Base-by-base conservation (phyloP, 1,140 invertebrate species). In the Geopemphigus sp. region DNA sequence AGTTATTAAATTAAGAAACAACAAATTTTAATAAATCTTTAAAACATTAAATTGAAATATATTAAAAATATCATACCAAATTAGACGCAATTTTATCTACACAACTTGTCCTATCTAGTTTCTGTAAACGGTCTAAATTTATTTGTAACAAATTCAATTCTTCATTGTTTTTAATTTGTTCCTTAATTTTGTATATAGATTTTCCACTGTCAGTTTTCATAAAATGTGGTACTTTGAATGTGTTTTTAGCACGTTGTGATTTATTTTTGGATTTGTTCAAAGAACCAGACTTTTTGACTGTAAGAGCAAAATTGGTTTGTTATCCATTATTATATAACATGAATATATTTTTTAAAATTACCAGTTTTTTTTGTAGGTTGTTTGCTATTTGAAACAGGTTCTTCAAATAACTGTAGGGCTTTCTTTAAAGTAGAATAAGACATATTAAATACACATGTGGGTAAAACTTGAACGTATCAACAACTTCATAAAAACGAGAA, bases 351-450 rank as follows among this genome's bases (percentile, higher is more conserved):
- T 29, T 19, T 57, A 73, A 29, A 74, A 74, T 74, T 74, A 39
- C 26, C 54, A 22, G 12, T 24, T 76, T 45, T 76, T 11, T 59
- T 76, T 45, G 14, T 19, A 10, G 29, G 57, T 1, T n/a, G 0
- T 50, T 61, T 78, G 61, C 50, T 47, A 47, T 29, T 59, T 1
- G 1, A 14, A 26, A 14, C 39, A 19, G 74, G 10, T 47, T 61
- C 74, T 5, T 78, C 74, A n/a, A 78, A 78, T 63, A 78, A 50
- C 22, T 78, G 56, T 59, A 78, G 17, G 19, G 74, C 57, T 78
- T 78, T 78, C 29, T 78, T 78, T 26, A 78, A 63, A 6, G 57
- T 78, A 56, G 74, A 78, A 78, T 78, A 78, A 19, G 74, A 78
- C 74, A 78, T 78, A n/a, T 50, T 63, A 61, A 76, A 26, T 22